Base-by-base conservation (phyloP, 2,888 invertebrate genomes). In the Labia minor region DNA sequence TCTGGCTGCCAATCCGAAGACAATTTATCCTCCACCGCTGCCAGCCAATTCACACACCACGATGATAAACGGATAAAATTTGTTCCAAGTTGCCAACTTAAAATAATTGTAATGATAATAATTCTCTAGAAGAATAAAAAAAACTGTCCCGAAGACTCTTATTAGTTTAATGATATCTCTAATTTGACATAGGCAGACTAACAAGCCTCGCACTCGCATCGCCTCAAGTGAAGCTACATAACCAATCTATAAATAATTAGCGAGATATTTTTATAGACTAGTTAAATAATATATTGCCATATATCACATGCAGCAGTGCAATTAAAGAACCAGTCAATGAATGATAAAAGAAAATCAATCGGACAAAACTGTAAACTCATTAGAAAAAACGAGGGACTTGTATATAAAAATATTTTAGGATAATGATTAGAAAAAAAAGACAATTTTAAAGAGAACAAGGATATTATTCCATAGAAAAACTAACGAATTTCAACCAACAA, bases 151-250 rank as follows among this genome's bases (percentile, higher is more conserved):
- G 49, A 14, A 49, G 2, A n/a, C n/a, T 16, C 49, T 49, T 49
- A 49, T 49, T 49, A 49, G 49, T 49, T 49, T 49, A 49, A 49
- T 49, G 49, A 49, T 49, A 49, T 49, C 49, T 8, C 49, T 49
- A 49, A 49, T 49, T 49, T 49, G 49, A 49, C 49, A 49, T 49
- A 49, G 49, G 16, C 49, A 8, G 49, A 49, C 49, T 49, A 49
- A 49, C 49, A 49, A 49, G 49, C 49, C 14, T 49, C 49, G 49
- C 49, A 49, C 49, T n/a, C 3, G 49, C 8, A 49, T 49, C 49
- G 49, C 49, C 49, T 49, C 49, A 49, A 49, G 49, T 49, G 49
- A 49, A 49, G 49, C 49, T 49, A 49, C 49, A 49, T 49, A 49
- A 49, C 49, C 3, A 49, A 49, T 49, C 49, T 49, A 49, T 49